Base-by-base conservation (phyloP, 2,797 vertebrate genomes). In the Graptemys geographica region DNA sequence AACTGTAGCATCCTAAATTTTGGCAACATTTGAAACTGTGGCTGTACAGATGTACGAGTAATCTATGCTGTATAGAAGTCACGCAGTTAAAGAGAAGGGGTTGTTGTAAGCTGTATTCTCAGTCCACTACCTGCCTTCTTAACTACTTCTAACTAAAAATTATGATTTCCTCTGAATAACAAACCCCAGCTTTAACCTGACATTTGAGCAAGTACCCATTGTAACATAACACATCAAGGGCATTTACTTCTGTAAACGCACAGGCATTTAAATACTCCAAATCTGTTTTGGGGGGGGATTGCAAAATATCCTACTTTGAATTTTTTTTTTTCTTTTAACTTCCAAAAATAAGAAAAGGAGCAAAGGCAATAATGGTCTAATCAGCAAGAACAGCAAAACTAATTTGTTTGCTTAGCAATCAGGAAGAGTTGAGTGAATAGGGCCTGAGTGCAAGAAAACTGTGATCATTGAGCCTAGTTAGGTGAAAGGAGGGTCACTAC, bases 401-500 rank as follows among this genome's bases (percentile, higher is more conserved):
- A 28, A 79, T 87, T 79, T 84, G 51, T 72, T 53, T 87, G 8
- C 59, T 91, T 79, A 90, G 76, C 83, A 87, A 93, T 80, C 47
- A 86, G 59, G 69, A 92, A 89, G 81, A 41, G 13, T 44, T 92
- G 82, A 91, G 27, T 91, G 81, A 65, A 41, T 84, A 87, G 72
- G 0, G 0, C 33, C 47, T 12, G 27, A 41, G 15, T 19, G 18
- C 49, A 92, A 87, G n/a, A 33, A 93, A 94, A 89, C 18, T 80
- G 91, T 89, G 57, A 74, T 86, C 28, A 83, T 12, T 89, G 89
- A 59, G 90, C 31, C 55, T 27, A 69, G 5, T 31, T 31, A 84
- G 51, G 79, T 56, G 51, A 93, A 19, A 6, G 52, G 91, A 95
- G 90, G 44, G 65, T 95, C 86, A 91, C 87, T 59, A 51, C 1